Percentiles rank a stretch among this genome's conserved stretches.
phyloP scores from a whole-genome alignment of 23 tunicate genomes.

The Halocynthia roretzi region DNA sequence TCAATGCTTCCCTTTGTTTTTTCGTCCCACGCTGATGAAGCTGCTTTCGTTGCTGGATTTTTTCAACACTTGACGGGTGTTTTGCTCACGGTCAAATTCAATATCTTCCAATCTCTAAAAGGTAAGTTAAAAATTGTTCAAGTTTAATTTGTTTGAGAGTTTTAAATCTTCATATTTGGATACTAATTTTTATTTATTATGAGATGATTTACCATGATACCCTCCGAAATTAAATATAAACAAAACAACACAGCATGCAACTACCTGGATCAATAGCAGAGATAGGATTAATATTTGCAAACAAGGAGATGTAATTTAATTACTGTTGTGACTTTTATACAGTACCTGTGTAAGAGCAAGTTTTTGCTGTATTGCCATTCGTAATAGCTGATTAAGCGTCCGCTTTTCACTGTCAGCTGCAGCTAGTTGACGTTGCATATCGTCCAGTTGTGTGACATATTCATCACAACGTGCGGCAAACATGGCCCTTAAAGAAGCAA shows the following conservation, averaged over 20 bases:
- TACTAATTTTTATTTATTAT: background rate
- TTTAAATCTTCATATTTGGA: background rate
- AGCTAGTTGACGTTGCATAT: conserved; percentile 83
- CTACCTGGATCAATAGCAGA: background rate
- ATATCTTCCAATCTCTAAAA: conserved; percentile 82
- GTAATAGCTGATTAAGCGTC: conserved; percentile 72
- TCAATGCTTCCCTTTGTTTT: no score
- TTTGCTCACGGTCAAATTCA: conserved; percentile 82
- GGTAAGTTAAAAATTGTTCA: background rate
- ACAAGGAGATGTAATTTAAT: background rate
- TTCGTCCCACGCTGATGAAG: no score
- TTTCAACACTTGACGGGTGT: conserved; percentile 21
- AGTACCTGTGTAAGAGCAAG: conserved; percentile 85
- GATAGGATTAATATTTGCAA: background rate
- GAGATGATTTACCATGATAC: background rate
- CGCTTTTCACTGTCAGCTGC: conserved; percentile 94
- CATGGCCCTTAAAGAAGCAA: conserved; percentile 85
- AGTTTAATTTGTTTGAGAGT: background rate
- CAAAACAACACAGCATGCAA: background rate
- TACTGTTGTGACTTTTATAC: background rate
- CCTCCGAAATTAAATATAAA: background rate
- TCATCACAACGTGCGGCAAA: conserved; percentile 96
- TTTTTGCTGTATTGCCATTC: conserved; percentile 86
- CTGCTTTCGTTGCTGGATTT: no score
- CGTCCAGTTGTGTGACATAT: conserved; percentile 90